A percentile compares a stretch with the other conserved stretches of the same genome.
Evolutionary conservation across 2,888 invertebrate species (phyloP).

Genomic region (Saturnia japonica): DNA sequence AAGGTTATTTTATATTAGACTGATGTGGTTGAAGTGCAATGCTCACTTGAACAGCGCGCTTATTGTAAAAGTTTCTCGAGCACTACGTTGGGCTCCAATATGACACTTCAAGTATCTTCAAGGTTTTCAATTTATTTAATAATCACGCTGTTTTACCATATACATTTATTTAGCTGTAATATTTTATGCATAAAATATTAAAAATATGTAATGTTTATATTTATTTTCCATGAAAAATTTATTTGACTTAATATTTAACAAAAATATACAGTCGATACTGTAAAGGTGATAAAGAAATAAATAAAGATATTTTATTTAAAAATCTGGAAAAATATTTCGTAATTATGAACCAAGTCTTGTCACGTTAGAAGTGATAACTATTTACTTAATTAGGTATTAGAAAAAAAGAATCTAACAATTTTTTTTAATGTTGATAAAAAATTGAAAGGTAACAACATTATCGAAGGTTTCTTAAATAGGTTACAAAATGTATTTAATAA

Average conservation of each 20-base stretch:
- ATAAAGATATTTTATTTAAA: not conserved
- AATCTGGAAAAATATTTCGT: not conserved
- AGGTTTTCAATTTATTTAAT: conserved; percentile 12
- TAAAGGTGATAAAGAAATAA: not conserved
- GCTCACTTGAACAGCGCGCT: conserved; percentile 26
- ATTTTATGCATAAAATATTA: not conserved
- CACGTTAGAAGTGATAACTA: not conserved
- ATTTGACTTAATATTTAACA: not conserved
- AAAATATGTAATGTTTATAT: not conserved
- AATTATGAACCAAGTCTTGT: not conserved
- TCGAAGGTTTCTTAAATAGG: no score
- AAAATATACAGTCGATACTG: not conserved
- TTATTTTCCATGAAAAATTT: not conserved
- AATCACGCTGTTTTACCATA: not conserved
- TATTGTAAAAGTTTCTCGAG: conserved; percentile 30
- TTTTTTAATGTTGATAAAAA: not conserved
- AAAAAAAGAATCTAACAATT: no score
- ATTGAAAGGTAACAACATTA: no score
- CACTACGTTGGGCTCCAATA: conserved; percentile 57
- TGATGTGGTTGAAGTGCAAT: conserved; percentile 37
- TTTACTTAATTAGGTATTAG: not conserved
- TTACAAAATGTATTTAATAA: no score
- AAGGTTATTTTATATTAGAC: conserved; percentile 58
- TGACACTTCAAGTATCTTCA: conserved; percentile 20
- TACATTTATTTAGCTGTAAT: conserved; percentile 1